Evolutionary conservation across 1,140 invertebrate species (phyloP).

Genomic region (Chrysomallon squamiferum): DNA sequence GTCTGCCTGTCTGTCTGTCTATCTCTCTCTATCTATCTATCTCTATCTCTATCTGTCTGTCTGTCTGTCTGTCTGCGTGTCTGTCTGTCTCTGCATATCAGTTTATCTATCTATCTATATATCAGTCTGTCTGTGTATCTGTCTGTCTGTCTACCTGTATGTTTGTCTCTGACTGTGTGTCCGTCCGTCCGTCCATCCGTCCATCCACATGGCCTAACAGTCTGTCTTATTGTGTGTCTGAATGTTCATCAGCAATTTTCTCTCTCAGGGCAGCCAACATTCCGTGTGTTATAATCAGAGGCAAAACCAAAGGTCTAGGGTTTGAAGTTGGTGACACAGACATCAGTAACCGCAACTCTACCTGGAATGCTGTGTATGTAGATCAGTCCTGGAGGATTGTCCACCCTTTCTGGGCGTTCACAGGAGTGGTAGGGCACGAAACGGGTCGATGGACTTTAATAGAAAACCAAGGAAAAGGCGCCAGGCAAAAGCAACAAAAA

Average conservation of each 20-base stretch:
- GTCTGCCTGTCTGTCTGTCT: too few relatives aligned
- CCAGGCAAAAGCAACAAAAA: constrained; percentile 7
- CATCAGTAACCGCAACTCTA: constrained; percentile 77
- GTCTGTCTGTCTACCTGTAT: too few relatives aligned
- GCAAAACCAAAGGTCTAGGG: constrained; percentile 95
- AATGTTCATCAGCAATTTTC: too few relatives aligned
- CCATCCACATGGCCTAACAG: too few relatives aligned
- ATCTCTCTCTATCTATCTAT: too few relatives aligned
- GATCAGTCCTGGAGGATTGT: constrained; percentile 33
- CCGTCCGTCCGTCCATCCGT: too few relatives aligned
- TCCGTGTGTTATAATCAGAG: constrained; percentile 97
- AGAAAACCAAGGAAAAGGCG: constrained; percentile 13
- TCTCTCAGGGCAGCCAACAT: constrained; percentile 86
- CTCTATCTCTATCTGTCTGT: too few relatives aligned
- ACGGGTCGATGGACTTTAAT: constrained; percentile 20
- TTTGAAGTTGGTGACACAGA: constrained; percentile 81
- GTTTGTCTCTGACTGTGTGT: too few relatives aligned
- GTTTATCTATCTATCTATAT: too few relatives aligned
- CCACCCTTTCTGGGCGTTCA: constrained; percentile 29
- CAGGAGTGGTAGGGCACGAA: constrained; percentile 13
- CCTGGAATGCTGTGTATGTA: constrained; percentile 34
- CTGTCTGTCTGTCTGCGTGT: too few relatives aligned
- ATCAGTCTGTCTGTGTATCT: too few relatives aligned
- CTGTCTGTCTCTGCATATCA: too few relatives aligned
- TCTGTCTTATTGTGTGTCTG: background rate